Conservation (phyloP, 2,113 vertebrate species). For the Corvus cornix region DNA sequence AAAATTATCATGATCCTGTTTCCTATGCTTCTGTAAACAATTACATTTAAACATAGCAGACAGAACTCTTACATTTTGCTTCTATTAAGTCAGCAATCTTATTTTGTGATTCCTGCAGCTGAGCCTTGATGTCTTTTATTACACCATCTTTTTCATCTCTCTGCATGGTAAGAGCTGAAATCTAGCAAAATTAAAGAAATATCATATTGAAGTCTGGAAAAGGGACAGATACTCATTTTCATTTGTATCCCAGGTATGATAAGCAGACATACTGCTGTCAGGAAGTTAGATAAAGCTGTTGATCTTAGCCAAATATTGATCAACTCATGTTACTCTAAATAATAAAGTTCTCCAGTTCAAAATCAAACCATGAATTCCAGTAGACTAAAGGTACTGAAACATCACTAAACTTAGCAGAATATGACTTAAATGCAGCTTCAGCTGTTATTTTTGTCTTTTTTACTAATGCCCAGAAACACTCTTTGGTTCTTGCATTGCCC, state of each 20-base stretch:
- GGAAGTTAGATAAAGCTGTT: background rate
- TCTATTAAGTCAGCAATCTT: constrained; percentile 76
- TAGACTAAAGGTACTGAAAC: background rate
- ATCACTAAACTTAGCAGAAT: background rate
- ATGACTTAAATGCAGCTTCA: background rate
- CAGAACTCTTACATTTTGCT: constrained; percentile 79
- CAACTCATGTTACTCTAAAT: background rate
- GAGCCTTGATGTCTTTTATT: constrained; percentile 71
- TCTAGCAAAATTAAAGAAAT: constrained; percentile 70
- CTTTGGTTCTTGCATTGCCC: background rate
- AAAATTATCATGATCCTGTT: background rate
- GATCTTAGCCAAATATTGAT: background rate
- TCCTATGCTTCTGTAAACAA: background rate
- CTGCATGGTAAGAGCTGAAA: constrained; percentile 72
- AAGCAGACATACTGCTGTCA: background rate
- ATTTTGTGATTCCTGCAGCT: constrained; percentile 77
- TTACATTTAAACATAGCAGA: background rate
- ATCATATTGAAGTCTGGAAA: background rate
- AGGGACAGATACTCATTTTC: background rate
- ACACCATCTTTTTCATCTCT: constrained; percentile 76
- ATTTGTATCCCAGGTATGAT: background rate
- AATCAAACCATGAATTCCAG: background rate
- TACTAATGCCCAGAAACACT: background rate
- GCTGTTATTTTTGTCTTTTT: background rate
- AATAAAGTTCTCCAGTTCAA: background rate